Evolutionary conservation across 2,888 invertebrate genomes (phyloP).

Genomic region (Elmis aenea): DNA sequence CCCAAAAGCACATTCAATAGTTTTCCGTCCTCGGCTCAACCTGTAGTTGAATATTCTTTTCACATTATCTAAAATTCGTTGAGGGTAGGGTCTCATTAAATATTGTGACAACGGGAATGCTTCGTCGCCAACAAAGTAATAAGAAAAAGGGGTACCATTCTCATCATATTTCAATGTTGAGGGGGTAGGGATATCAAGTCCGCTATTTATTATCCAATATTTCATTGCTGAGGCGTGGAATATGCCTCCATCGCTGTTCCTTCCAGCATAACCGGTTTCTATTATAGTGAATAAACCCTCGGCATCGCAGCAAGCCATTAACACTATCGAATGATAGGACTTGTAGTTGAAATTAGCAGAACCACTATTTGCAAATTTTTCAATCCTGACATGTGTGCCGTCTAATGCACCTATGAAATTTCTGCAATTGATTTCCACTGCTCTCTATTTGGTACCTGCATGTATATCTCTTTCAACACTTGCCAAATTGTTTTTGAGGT

Average conservation of each 20-base stretch:
- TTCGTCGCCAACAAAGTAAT: conserved; percentile 6
- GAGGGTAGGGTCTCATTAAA: conserved; percentile 4
- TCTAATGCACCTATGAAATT: conserved; percentile 17
- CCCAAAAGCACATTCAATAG: conserved; percentile 6
- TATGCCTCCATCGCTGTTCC: conserved; percentile 26
- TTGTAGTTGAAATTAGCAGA: conserved; percentile 10
- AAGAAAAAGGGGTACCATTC: conserved; percentile 2
- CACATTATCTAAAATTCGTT: background rate
- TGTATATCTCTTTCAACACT: conserved; percentile 1
- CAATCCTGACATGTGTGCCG: conserved; percentile 21
- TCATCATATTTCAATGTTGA: conserved; percentile 1
- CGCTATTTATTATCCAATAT: conserved; percentile 2
- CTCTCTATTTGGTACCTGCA: conserved; percentile 6
- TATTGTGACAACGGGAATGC: conserved; percentile 5
- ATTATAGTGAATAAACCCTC: conserved; percentile 19
- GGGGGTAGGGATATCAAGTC: conserved; percentile 6
- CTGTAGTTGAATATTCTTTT: conserved; percentile 4
- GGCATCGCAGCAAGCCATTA: conserved; percentile 9
- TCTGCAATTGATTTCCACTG: conserved; percentile 18
- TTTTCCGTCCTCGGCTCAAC: conserved; percentile 2
- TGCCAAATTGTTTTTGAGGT: conserved; percentile 4
- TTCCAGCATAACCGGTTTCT: conserved; percentile 24
- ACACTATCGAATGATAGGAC: conserved; percentile 6
- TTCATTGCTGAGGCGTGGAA: conserved; percentile 11
- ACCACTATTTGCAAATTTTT: conserved; percentile 4